Percentiles rank a stretch among this genome's conserved stretches.
Conservation (phyloP, 2,113 vertebrate species). For the Abramis brama region DNA sequence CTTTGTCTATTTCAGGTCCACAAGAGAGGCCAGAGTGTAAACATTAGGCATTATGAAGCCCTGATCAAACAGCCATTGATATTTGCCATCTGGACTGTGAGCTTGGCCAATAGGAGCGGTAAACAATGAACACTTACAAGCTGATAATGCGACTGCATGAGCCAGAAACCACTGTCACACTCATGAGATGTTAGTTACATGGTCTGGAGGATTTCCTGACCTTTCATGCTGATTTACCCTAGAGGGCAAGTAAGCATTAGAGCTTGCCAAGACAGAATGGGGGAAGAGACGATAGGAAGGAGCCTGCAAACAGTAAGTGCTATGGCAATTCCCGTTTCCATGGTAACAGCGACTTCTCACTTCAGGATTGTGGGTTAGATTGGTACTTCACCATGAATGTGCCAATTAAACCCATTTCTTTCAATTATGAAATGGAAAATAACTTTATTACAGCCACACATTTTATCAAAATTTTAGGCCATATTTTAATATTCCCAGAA, state of each 20-base stretch:
- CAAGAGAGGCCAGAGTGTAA: neutral
- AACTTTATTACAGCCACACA: no score
- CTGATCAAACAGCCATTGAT: neutral
- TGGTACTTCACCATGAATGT: neutral
- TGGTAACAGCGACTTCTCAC: neutral
- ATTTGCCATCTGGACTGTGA: neutral
- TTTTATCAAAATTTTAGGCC: neutral
- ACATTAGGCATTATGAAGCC: neutral
- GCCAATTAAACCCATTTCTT: neutral
- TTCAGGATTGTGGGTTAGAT: neutral
- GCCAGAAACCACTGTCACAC: neutral
- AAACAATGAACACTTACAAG: neutral
- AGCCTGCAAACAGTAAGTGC: neutral
- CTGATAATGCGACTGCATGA: neutral
- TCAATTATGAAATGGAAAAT: neutral
- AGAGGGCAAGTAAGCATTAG: constrained; percentile 12
- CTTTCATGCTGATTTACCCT: constrained; percentile 13
- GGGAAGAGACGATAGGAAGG: neutral
- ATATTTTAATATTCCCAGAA: neutral
- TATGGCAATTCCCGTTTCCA: neutral
- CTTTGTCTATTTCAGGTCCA: neutral
- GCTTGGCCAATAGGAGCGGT: neutral
- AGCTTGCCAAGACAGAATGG: neutral
- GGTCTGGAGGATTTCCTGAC: constrained; percentile 10
- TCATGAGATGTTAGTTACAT: neutral